Evolutionary conservation across 2,797 vertebrate genomes (phyloP), one percentile per base, ranked within the genome.

Genomic region (Megaceryle alcyon): DNA sequence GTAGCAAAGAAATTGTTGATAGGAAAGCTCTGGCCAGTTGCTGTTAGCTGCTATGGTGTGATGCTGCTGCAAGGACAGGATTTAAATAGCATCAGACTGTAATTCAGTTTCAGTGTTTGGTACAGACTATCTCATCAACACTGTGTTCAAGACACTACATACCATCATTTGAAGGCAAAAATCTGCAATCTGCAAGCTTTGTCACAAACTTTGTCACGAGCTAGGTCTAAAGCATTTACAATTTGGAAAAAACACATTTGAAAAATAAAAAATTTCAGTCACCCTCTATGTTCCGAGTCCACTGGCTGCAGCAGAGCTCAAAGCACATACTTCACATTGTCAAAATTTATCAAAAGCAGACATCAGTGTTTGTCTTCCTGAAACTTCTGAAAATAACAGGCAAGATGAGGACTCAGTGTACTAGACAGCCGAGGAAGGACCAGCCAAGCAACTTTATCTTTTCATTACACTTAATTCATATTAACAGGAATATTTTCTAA

Each of bases 401-500:
- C 35, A 92, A 87, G 53, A 78, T 16, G 31, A 82, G 37, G 26
- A 22, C 28, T 75, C 54, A 33, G 22, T 10, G 39, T 51, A 73
- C 39, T 16, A 65, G 46, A 61, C 4, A 33, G 41, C 26, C 83
- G 72, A 73, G 54, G 83, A 70, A 90, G 13, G 25, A 76, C 33
- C 20, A 44, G 68, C 63, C 71, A n/a, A 22, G 17, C 22, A 78
- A 51, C 72, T 94, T 79, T 2, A 80, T 35, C 25, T 82, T 84
- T 91, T 90, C 60, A 33, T 53, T 64, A 92, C 9, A 25, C 23
- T 73, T 57, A 12, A 64, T 89, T 91, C 2, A 7, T 44, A 91
- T 73, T 77, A 92, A 91, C 53, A 43, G 44, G 21, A 87, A 19
- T 54, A 60, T 73, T 94, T 88, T 76, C n/a, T 57, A 94, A 97